Evolutionary conservation across 2,888 invertebrate species (phyloP), one percentile per base, ranked within the genome.

Genomic region (Magallana nippona): DNA sequence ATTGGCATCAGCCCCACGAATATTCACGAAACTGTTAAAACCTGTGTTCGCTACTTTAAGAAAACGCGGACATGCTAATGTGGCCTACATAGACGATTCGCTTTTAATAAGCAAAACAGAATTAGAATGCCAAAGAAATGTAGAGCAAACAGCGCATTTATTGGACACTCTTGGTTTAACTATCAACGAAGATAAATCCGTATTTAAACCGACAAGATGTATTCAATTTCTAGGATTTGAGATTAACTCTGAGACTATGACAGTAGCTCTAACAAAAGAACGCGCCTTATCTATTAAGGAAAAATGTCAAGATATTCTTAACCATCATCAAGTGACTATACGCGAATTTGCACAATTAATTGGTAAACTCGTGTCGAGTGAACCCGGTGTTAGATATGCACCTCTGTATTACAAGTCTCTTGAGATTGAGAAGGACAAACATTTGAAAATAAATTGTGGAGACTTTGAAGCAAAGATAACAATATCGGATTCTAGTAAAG

Each of bases 11-110:
- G 78, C 82, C 10, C 84, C 86, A 3, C 44, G 85, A n/a, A 79
- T 83, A 15, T 88, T 86, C 56, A 86, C 85, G n/a, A 86, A 88
- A 82, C 19, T 86, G n/a, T 17, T 85, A 27, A 88, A 86, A 63
- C 82, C 82, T 0, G 79, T 82, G 10, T 86, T 84, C 77, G 78
- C 86, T 10, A 63, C 57, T 15, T 83, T 84, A 44, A 13, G 83
- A 15, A 84, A 83, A 84, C 63, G 56, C 22, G 84, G 86, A 56
- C 85, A 85, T 58, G 63, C 63, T 11, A 85, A 82, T 83, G 71
- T 83, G 1, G 77, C 84, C 11, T 86, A 86, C 58, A 85, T 86
- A 2, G 85, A 84, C 22, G 85, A 85, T 19, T 78, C 71, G 19
- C 79, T 85, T 22, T 22, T 81, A 11, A 82, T 86, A 15, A 62